Evolutionary conservation across 2,888 invertebrate species (phyloP).

Genomic region (Callyntrura guangdongensis): DNA sequence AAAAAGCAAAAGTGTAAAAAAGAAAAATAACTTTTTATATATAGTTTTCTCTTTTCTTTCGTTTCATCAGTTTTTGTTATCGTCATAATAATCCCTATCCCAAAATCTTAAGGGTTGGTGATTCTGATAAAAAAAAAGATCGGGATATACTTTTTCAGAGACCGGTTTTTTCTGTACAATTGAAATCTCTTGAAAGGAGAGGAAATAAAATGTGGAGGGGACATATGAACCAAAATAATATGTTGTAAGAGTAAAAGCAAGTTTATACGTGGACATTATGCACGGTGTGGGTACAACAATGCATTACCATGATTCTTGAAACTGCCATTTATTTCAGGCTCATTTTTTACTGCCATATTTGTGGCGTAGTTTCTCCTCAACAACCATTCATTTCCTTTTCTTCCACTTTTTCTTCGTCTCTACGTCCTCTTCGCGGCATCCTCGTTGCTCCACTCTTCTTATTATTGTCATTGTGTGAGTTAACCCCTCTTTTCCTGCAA

Average conservation of each 20-base stretch:
- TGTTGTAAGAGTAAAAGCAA: background rate
- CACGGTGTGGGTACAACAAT: background rate
- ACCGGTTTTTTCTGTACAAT: conserved; percentile 37
- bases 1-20: background rate
- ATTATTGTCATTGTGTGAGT: conserved; percentile 59
- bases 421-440: background rate
- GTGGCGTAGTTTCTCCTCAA: conserved; percentile 76
- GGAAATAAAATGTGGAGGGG: background rate
- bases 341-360: conserved; percentile 73
- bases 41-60: background rate
- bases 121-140: conserved; percentile 8
- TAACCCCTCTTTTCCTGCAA: conserved; percentile 67
- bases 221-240: conserved; percentile 6
- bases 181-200: conserved; percentile 53
- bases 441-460: background rate
- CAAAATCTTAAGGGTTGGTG: conserved; percentile 14
- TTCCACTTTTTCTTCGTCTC: conserved; percentile 28
- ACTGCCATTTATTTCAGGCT: conserved; percentile 28
- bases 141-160: conserved; percentile 2
- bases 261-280: background rate
- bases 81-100: conserved; percentile 16
- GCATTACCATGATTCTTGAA: background rate
- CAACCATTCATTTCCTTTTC: conserved; percentile 72
- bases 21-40: conserved; percentile 1
- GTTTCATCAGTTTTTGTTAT: background rate